Conservation (phyloP, 2,113 vertebrate genomes). For the Tragelaphus imberbis region DNA sequence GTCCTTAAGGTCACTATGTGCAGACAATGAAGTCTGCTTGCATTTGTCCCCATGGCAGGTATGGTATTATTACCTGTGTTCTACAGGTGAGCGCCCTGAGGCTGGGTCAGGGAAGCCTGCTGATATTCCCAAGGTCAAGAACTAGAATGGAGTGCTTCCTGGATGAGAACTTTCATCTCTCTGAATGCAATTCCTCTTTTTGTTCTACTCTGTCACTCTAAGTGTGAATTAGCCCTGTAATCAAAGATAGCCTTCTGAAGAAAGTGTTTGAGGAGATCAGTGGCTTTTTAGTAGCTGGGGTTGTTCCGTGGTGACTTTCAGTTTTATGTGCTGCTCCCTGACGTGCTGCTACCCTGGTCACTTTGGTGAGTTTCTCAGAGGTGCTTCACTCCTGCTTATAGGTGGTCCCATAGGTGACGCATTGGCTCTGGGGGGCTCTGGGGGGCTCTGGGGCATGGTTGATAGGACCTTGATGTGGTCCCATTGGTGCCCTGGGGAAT, state of each 20-base stretch:
- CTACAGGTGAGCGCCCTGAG: background rate
- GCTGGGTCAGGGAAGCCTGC: no score
- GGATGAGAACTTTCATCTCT: background rate
- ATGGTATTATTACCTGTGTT: background rate
- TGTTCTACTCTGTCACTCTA: accelerated
- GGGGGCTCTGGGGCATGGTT: accelerated
- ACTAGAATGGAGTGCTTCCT: background rate
- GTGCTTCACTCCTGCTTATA: background rate
- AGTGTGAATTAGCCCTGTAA: background rate
- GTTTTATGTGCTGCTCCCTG: accelerated
- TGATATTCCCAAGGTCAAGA: background rate
- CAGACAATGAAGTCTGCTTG: background rate
- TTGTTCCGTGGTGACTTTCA: accelerated
- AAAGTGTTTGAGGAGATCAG: conserved; percentile 35
- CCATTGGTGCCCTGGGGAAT: background rate
- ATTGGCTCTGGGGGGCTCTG: background rate
- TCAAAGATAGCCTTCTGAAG: conserved; percentile 17
- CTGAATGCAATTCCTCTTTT: background rate
- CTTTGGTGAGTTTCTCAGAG: background rate
- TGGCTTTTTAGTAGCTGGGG: background rate
- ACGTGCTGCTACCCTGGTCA: no score
- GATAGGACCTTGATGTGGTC: background rate
- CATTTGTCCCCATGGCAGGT: accelerated
- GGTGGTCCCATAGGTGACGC: no score
- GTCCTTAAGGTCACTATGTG: background rate